Evolutionary conservation across 2,888 invertebrate species (phyloP).

Genomic region (Dicycla oo): DNA sequence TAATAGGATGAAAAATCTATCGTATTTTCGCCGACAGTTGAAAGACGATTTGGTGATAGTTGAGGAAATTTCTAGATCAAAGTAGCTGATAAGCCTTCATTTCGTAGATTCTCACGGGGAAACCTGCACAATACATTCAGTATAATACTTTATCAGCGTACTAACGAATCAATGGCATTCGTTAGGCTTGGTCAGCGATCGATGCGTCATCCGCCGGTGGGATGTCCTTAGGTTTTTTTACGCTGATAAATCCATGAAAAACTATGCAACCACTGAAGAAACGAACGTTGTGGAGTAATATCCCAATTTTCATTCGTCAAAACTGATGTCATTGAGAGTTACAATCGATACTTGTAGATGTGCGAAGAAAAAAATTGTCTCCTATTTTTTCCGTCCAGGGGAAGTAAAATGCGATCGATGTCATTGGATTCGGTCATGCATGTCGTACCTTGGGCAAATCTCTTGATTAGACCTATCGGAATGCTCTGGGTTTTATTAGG

Average conservation of each 20-base stretch:
- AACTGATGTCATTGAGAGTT: constrained; percentile 42
- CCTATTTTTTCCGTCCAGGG: constrained; percentile 70
- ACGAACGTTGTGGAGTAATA: constrained; percentile 53
- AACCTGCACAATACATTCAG: constrained; percentile 73
- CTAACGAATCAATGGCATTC: constrained; percentile 88
- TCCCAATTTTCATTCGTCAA: constrained; percentile 54
- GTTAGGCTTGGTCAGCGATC: constrained; percentile 91
- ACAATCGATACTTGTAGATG: constrained; percentile 61
- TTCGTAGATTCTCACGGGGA: constrained; percentile 55
- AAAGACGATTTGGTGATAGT: constrained; percentile 87
- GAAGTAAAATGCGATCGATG: constrained; percentile 84
- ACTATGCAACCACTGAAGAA: constrained; percentile 46
- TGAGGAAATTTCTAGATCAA: constrained; percentile 77
- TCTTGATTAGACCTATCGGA: constrained; percentile 71
- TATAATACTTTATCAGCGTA: constrained; percentile 69
- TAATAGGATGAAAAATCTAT: constrained; percentile 80
- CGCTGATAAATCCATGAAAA: constrained; percentile 68
- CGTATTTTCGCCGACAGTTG: constrained; percentile 90
- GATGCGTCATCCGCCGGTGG: constrained; percentile 92
- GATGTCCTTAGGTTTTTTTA: constrained; percentile 87
- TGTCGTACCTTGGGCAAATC: constrained; percentile 78
- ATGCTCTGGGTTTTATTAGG: constrained; percentile 76
- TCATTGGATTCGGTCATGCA: constrained; percentile 85
- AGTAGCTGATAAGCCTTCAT: constrained; percentile 61
- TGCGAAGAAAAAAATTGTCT: constrained; percentile 69